Evolutionary conservation across 2,113 vertebrate genomes (phyloP).

Genomic region (Typhlomys cinereus): DNA sequence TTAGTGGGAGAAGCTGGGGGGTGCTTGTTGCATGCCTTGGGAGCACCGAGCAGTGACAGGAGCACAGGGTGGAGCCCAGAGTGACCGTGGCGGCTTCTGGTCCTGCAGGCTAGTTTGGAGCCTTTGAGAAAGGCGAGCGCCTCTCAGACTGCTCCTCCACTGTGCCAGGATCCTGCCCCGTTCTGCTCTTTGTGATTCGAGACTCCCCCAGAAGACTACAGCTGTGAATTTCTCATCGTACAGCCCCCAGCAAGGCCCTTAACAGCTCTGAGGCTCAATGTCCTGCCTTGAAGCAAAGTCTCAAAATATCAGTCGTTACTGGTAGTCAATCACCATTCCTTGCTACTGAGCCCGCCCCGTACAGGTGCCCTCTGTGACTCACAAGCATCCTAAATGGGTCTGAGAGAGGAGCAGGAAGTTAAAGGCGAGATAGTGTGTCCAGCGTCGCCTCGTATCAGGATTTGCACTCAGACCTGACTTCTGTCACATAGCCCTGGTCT

Average conservation of each 20-base stretch:
- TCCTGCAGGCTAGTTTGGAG: neutral
- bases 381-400: neutral
- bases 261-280: constrained; percentile 9
- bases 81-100: neutral
- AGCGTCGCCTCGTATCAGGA: neutral
- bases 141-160: neutral
- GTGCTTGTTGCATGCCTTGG: neutral
- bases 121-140: neutral
- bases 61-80: neutral
- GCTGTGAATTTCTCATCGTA: neutral
- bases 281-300: constrained; percentile 5
- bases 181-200: neutral
- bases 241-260: neutral
- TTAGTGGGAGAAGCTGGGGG: neutral
- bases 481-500: fast-evolving
- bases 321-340: neutral
- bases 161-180: neutral
- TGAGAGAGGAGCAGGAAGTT: neutral
- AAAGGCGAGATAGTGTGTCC: neutral
- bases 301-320: neutral
- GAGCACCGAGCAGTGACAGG: neutral
- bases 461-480: neutral
- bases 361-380: fast-evolving
- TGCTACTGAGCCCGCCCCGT: neutral
- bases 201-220: neutral